Conservation (phyloP, 2,888 invertebrate species). For the Cosmorhoe ocellata region DNA sequence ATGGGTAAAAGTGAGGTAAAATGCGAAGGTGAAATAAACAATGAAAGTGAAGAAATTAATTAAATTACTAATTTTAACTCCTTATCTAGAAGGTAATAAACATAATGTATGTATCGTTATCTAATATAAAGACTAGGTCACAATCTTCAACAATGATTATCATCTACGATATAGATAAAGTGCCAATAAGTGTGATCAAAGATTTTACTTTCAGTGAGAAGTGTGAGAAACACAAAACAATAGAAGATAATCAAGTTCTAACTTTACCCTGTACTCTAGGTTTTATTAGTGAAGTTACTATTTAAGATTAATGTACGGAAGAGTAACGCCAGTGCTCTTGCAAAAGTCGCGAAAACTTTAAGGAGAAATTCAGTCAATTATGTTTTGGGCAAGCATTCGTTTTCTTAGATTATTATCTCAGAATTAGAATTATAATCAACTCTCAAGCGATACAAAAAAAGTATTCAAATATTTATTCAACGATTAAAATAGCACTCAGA, state of each 20-base stretch:
- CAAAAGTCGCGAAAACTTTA: slow-evolving; percentile 48
- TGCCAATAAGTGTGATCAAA: slow-evolving; percentile 74
- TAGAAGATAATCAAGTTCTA: slow-evolving; percentile 73
- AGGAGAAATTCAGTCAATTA: slow-evolving; percentile 69
- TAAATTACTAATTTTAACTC: slow-evolving; percentile 50
- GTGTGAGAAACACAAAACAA: slow-evolving; percentile 72
- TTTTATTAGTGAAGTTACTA: slow-evolving; percentile 73
- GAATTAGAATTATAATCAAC: slow-evolving; percentile 27
- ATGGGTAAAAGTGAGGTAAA: slow-evolving; percentile 72
- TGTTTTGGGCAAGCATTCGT: slow-evolving; percentile 68
- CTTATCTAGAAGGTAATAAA: slow-evolving; percentile 60
- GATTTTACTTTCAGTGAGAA: slow-evolving; percentile 73
- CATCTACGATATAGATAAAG: slow-evolving; percentile 68
- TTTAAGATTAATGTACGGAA: slow-evolving; percentile 57
- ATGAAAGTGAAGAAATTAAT: slow-evolving; percentile 53
- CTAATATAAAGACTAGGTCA: slow-evolving; percentile 69
- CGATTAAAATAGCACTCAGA: slow-evolving; percentile 44
- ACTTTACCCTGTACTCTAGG: slow-evolving; percentile 82
- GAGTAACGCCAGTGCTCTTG: slow-evolving; percentile 39
- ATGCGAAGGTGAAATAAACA: slow-evolving; percentile 48
- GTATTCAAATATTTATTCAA: slow-evolving; percentile 30
- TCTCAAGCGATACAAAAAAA: slow-evolving; percentile 39
- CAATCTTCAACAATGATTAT: slow-evolving; percentile 72
- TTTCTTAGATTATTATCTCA: slow-evolving; percentile 56
- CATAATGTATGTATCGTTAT: slow-evolving; percentile 55